Conservation (phyloP, 2,113 vertebrate genomes). For the Chaetorhynchus papuensis region DNA sequence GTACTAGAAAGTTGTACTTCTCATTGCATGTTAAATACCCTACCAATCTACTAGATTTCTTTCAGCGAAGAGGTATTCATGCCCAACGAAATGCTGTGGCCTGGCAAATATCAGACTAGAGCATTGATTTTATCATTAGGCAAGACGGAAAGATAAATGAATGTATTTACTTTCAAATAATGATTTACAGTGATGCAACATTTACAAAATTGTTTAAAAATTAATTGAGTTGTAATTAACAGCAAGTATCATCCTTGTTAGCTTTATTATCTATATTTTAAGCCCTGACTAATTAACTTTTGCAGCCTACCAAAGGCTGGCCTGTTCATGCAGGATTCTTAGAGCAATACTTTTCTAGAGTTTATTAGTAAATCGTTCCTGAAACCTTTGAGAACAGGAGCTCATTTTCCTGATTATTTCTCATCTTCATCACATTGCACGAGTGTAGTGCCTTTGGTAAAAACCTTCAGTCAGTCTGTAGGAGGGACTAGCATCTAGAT, state of each 20-base stretch:
- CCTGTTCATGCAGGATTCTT: not conserved
- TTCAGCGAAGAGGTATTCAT: not conserved
- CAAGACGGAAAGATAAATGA: not conserved
- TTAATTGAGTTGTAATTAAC: not conserved
- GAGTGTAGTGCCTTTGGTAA: not conserved
- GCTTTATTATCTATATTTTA: not conserved
- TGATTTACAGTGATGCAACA: not conserved
- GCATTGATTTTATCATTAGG: not conserved
- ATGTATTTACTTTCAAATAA: not conserved
- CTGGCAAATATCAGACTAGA: not conserved
- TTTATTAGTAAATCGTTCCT: not conserved
- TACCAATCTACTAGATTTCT: not conserved
- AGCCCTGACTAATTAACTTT: not conserved
- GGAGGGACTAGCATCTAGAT: not conserved
- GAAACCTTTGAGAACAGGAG: not conserved
- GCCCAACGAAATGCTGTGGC: not conserved
- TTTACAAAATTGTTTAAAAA: not conserved
- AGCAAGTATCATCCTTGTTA: not conserved
- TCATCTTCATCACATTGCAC: not conserved
- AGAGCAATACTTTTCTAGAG: not conserved
- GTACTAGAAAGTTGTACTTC: not conserved
- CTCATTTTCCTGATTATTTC: not conserved
- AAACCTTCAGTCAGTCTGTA: not conserved
- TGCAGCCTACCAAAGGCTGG: not conserved
- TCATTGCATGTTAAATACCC: not conserved